phyloP scores from a whole-genome alignment of 2,113 vertebrate genomes.

The Nycticryphes semicollaris region DNA sequence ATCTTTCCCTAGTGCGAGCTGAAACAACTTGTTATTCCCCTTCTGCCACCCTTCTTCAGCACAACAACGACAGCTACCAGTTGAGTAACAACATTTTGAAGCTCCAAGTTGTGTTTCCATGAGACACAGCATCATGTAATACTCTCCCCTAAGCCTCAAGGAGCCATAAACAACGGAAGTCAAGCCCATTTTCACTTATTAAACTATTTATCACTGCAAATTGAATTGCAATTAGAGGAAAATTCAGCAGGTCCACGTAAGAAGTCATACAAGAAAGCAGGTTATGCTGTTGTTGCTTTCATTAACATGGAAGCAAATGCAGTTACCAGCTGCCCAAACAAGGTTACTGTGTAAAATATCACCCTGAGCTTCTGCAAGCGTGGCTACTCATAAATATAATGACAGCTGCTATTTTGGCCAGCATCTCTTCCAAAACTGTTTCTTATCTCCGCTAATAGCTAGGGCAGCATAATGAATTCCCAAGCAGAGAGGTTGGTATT shows the following conservation, averaged over 20 bases:
- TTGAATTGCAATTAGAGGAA: neutral
- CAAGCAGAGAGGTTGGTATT: neutral
- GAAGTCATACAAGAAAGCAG: neutral
- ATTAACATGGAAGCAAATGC: neutral
- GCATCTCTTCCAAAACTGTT: neutral
- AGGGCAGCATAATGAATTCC: neutral
- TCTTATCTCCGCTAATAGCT: neutral
- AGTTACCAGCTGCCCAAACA: neutral
- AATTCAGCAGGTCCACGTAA: neutral
- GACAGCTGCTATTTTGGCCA: neutral
- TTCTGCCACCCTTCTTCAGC: neutral
- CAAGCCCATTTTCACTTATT: neutral
- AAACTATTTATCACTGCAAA: conserved; percentile 25
- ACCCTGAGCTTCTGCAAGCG: neutral
- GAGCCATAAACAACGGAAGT: neutral
- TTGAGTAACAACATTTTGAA: neutral
- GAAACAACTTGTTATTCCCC: neutral
- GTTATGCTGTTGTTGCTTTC: neutral
- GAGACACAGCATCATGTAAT: neutral
- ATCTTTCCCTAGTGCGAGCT: neutral
- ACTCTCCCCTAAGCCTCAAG: neutral
- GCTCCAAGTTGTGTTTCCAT: neutral
- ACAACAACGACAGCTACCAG: neutral
- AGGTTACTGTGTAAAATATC: neutral
- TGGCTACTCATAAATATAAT: neutral